Evolutionary conservation across 2,797 vertebrate genomes (phyloP), one percentile per base, ranked within the genome.

Genomic region (Glyptemys insculpta): DNA sequence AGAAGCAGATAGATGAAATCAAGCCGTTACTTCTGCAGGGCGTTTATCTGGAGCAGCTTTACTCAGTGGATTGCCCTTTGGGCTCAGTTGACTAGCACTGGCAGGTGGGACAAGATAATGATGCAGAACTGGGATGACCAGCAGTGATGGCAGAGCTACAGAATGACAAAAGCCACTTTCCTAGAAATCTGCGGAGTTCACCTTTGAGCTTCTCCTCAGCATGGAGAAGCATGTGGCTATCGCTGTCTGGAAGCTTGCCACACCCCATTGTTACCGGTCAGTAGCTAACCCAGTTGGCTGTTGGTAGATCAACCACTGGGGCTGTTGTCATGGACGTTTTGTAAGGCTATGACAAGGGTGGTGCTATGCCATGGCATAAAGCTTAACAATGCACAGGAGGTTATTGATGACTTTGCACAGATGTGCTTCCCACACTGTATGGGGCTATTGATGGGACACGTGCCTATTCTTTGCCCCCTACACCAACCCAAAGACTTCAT

Each of bases 121-220:
- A 7, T 65, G 15, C 59, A 65, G 59, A 62, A 14, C 5, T 0
- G 0, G 59, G 15, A 31, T 23, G n/a, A 54, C 7, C 44, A 21
- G 27, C n/a, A 34, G 49, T 10, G 15, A 76, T 62, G 59, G 59
- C 59, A 18, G 31, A 79, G n/a, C 80, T 86, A 49, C 52, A 49
- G 62, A 37, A n/a, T 62, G 18, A 80, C 12, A 47, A 56, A 85
- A 25, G 44, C 56, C 4, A 4, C 50, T 78, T 54, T 54, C 47
- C 29, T 52, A 8, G 65, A 91, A 16, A 49, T 25, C 18, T 79
- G 31, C 31, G 2, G 7, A 65, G 59, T n/a, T n/a, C 31, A 34
- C 7, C 59, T 62, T 65, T 31, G 31, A 65, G 59, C 59, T 34
- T 52, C 65, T 16, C 5, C 41, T 34, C 79, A 41, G 49, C 72